A percentile compares a stretch with the other conserved stretches of the same genome.
Evolutionary conservation across 2,888 invertebrate genomes (phyloP).

Genomic region (Cerastoderma edule): DNA sequence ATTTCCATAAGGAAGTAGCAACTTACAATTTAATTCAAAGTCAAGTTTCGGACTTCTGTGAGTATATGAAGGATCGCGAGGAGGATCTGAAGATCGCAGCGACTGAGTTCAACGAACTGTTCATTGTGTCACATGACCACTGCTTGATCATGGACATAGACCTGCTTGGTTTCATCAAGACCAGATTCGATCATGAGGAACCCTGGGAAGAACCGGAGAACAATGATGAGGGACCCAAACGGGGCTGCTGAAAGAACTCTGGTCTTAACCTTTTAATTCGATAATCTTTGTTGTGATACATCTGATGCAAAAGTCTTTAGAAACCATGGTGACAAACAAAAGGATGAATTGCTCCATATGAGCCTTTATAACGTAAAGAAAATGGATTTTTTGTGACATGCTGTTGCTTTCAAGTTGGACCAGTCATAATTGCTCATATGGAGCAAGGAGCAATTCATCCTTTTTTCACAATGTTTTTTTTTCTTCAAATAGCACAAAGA

Average conservation of each 20-base stretch:
- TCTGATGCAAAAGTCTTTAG: no score
- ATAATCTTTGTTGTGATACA: no score
- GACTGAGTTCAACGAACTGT: conserved; percentile 57
- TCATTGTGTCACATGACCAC: conserved; percentile 60
- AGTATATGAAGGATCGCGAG: conserved; percentile 2
- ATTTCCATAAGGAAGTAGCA: conserved; percentile 71
- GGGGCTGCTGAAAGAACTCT: conserved; percentile 37
- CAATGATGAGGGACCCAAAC: conserved; percentile 19
- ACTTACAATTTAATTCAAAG: conserved; percentile 58
- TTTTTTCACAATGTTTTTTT: no score
- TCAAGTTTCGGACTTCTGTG: conserved; percentile 42
- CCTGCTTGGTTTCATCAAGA: conserved; percentile 53
- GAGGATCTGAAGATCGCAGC: conserved; percentile 38
- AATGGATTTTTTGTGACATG: no score
- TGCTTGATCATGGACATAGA: conserved; percentile 62
- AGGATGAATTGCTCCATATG: no score
- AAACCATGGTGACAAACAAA: no score
- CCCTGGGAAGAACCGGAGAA: conserved; percentile 33
- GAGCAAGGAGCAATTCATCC: no score
- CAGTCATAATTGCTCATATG: no score
- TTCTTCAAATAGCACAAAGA: no score
- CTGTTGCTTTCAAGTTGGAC: no score
- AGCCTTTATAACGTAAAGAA: no score
- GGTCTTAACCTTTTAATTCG: no score
- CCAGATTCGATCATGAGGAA: conserved; percentile 53